Evolutionary conservation across 2,797 vertebrate genomes (phyloP).

Genomic region (Momotus momota): DNA sequence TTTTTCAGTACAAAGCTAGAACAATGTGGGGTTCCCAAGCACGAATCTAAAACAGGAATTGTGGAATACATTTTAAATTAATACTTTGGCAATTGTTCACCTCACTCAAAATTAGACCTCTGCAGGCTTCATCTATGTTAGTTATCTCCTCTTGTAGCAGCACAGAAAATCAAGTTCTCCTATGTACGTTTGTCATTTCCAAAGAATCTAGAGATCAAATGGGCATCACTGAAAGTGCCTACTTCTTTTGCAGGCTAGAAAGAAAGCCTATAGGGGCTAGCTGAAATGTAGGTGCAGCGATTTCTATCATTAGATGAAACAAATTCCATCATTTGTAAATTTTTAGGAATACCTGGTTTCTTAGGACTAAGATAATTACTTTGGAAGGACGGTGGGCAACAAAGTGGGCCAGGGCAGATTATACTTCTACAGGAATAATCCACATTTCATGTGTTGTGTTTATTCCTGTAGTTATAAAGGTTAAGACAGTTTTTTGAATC

Average conservation of each 20-base stretch:
- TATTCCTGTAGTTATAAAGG: neutral
- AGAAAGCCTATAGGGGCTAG: neutral
- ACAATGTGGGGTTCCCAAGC: neutral
- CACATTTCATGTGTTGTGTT: neutral
- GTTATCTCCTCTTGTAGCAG: neutral
- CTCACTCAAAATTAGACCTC: neutral
- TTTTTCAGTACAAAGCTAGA: neutral
- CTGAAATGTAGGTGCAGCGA: neutral
- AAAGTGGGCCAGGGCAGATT: neutral
- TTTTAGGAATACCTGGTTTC: neutral
- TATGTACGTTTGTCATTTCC: neutral
- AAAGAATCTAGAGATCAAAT: neutral
- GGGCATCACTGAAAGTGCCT: neutral
- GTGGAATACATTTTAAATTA: neutral
- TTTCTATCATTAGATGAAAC: neutral
- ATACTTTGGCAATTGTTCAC: neutral
- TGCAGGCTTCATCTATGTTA: neutral
- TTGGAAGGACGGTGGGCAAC: neutral
- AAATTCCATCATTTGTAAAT: neutral
- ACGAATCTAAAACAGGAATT: neutral
- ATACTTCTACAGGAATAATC: neutral
- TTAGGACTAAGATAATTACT: neutral
- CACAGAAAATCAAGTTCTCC: neutral
- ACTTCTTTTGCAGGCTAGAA: neutral
- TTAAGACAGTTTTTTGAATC: neutral